Conservation (phyloP, 2,797 vertebrate genomes). For the Alectoris magna region DNA sequence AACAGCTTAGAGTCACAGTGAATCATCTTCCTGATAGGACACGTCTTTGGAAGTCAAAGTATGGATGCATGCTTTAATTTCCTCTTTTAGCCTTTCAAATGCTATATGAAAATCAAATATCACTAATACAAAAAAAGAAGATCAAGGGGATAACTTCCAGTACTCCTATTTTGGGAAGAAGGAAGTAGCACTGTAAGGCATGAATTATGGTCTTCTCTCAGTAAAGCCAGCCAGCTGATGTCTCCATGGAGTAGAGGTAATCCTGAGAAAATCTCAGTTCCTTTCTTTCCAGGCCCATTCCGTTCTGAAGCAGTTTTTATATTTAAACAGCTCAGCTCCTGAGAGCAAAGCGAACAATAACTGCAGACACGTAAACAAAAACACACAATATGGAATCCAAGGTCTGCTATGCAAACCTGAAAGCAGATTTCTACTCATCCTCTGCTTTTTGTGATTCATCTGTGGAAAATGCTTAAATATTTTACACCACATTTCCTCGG, state of each 20-base stretch:
- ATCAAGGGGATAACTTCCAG: neutral
- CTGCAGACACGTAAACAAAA: neutral
- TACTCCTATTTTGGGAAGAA: neutral
- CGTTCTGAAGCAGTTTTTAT: neutral
- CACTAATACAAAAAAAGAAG: neutral
- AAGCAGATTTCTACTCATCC: neutral
- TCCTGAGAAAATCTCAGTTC: neutral
- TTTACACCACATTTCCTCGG: neutral
- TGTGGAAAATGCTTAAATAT: neutral
- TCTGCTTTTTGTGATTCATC: neutral
- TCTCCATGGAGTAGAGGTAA: neutral
- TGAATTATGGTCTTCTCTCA: accelerated
- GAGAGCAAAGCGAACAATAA: neutral
- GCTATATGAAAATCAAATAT: neutral
- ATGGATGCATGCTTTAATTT: neutral
- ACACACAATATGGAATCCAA: neutral
- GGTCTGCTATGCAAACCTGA: neutral
- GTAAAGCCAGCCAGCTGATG: neutral
- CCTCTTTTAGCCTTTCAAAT: neutral
- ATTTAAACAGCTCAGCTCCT: neutral
- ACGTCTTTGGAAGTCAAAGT: neutral
- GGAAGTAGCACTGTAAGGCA: neutral
- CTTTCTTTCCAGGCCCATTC: neutral
- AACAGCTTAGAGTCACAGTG: neutral
- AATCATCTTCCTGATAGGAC: neutral